phyloP scores from a whole-genome alignment of 2,113 vertebrate species.

The Vulpes vulpes region DNA sequence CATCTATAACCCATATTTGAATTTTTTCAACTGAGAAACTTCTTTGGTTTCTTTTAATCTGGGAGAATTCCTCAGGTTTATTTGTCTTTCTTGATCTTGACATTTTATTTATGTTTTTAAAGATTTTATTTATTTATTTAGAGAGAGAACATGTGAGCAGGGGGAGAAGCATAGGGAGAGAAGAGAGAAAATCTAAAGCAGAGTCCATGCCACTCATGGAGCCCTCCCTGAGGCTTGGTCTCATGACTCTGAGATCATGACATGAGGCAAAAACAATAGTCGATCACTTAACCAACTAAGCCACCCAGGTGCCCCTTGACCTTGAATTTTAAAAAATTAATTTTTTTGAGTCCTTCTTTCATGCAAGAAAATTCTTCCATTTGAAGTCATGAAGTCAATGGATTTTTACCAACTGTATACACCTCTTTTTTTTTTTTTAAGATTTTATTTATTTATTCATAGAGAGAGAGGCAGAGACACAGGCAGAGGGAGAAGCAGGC shows the following conservation, averaged over 20 bases:
- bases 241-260: neutral
- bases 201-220: neutral
- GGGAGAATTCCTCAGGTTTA: neutral
- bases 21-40: neutral
- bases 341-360: neutral
- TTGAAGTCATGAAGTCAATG: neutral
- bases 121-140: neutral
- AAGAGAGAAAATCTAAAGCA: neutral
- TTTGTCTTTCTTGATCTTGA: neutral
- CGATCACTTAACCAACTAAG: neutral
- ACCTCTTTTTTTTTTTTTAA: neutral
- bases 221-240: neutral
- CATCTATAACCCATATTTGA: neutral
- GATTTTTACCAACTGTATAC: neutral
- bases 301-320: neutral
- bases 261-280: neutral
- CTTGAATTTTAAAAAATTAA: neutral
- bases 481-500: no score
- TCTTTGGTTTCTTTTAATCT: neutral
- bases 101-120: neutral
- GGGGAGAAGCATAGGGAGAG: neutral
- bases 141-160: neutral
- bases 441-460: no score
- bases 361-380: neutral
- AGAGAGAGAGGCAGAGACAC: no score